These are phyloP conservation scores for Leptopilina myrica DNA, from an alignment of 2,888 invertebrate genomes.

Conservation along the genomic window DNA sequence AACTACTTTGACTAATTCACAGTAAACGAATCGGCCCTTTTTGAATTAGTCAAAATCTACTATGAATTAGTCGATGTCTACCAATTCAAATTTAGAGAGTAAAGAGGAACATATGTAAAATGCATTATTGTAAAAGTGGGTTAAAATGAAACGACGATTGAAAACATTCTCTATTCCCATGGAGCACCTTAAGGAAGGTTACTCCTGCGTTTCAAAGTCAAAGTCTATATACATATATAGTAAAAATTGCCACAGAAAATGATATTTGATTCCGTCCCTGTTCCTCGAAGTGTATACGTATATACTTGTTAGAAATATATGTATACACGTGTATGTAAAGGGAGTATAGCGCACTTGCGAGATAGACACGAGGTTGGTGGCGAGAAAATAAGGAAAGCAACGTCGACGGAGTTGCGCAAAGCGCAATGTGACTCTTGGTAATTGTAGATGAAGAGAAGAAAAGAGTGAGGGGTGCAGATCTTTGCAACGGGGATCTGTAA, in stretches of 20 bases:
- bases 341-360: constrained; percentile 47
- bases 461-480: constrained; percentile 49
- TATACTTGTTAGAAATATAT: not conserved
- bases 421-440: constrained; percentile 44
- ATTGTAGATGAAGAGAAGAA: constrained; percentile 43
- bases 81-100: no score
- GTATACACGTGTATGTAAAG: constrained; percentile 47
- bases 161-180: constrained; percentile 15
- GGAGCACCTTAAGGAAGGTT: not conserved
- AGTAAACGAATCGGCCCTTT: no score
- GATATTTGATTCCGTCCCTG: constrained; percentile 21
- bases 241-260: not conserved
- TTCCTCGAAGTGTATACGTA: constrained; percentile 2
- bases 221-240: no score
- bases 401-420: constrained; percentile 48
- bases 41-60: no score
- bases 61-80: no score
- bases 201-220: constrained; percentile 1
- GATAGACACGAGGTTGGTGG: constrained; percentile 39
- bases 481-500: constrained; percentile 50
- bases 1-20: no score
- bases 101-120: no score
- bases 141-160: constrained; percentile 8
- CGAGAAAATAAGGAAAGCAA: constrained; percentile 34
- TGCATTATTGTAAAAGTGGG: not conserved